These are phyloP conservation scores for Sthenelais limicola DNA, from an alignment of 2,888 invertebrate genomes.

Conservation along the genomic window DNA sequence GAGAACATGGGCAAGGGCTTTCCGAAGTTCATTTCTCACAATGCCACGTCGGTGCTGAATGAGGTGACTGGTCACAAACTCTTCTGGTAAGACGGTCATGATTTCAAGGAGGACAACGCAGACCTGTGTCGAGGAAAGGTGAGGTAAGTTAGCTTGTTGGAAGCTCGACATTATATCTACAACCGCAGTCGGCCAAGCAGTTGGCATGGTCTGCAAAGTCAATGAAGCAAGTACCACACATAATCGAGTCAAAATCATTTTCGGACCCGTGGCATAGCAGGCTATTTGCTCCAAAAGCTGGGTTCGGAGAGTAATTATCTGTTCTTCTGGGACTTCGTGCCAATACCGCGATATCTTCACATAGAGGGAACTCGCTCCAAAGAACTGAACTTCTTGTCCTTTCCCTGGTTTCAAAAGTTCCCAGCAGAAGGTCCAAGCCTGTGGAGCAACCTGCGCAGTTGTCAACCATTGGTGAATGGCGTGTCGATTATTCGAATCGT, in stretches of 20 bases:
- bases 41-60: slow-evolving; percentile 58
- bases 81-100: slow-evolving; percentile 88
- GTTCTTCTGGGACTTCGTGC: slow-evolving; percentile 87
- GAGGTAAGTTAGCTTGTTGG: slow-evolving; percentile 76
- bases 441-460: slow-evolving; percentile 85
- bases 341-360: slow-evolving; percentile 90
- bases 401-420: slow-evolving; percentile 86
- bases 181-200: slow-evolving; percentile 79
- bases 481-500: slow-evolving; percentile 74
- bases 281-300: slow-evolving; percentile 85
- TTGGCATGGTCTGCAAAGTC: slow-evolving; percentile 80
- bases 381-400: slow-evolving; percentile 93
- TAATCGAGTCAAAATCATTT: slow-evolving; percentile 87
- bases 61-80: slow-evolving; percentile 70
- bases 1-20: slow-evolving; percentile 65
- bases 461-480: slow-evolving; percentile 82
- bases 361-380: slow-evolving; percentile 91
- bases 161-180: slow-evolving; percentile 82
- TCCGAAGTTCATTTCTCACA: slow-evolving; percentile 62
- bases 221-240: slow-evolving; percentile 92
- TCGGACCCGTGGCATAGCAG: slow-evolving; percentile 85
- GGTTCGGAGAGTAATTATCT: slow-evolving; percentile 83
- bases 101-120: slow-evolving; percentile 85
- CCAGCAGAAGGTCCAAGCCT: slow-evolving; percentile 96
- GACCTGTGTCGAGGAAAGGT: slow-evolving; percentile 77